Evolutionary conservation across 2,888 invertebrate genomes (phyloP).

Genomic region (Nudaria mundana): DNA sequence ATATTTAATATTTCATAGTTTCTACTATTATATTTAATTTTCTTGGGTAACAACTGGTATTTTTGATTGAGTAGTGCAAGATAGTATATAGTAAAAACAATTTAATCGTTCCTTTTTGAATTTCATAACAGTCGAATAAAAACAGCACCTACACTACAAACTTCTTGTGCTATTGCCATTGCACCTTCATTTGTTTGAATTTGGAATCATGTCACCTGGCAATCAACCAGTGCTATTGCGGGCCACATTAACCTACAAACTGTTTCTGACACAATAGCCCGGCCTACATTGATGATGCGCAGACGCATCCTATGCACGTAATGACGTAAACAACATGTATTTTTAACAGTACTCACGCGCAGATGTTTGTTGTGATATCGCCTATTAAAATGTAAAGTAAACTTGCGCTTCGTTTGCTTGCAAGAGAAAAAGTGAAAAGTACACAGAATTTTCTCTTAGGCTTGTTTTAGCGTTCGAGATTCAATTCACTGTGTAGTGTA

Average conservation of each 20-base stretch:
- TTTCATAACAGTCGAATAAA: too few relatives aligned
- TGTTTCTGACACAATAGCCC: slow-evolving; percentile 29
- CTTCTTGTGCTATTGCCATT: background rate
- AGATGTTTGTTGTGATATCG: slow-evolving; percentile 17
- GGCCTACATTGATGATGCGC: slow-evolving; percentile 35
- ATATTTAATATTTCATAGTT: slow-evolving; percentile 34
- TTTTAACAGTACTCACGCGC: slow-evolving; percentile 25
- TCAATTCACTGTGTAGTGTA: background rate
- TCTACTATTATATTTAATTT: slow-evolving; percentile 14
- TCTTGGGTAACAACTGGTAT: background rate
- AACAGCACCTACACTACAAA: too few relatives aligned
- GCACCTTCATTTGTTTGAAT: background rate
- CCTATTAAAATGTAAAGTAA: slow-evolving; percentile 6
- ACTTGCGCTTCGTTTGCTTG: slow-evolving; percentile 5
- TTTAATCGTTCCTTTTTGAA: too few relatives aligned
- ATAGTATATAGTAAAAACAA: too few relatives aligned
- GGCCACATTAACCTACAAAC: slow-evolving; percentile 42
- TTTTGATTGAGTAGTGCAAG: too few relatives aligned
- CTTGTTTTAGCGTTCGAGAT: slow-evolving; percentile 1
- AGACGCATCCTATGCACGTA: slow-evolving; percentile 27
- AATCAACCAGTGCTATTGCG: slow-evolving; percentile 28
- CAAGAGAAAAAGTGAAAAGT: slow-evolving; percentile 3
- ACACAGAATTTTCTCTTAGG: slow-evolving; percentile 5
- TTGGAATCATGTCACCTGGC: slow-evolving; percentile 36
- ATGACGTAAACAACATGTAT: slow-evolving; percentile 43